Evolutionary conservation across 2,797 vertebrate species (phyloP).

Genomic region (Gobionotothen gibberifrons): DNA sequence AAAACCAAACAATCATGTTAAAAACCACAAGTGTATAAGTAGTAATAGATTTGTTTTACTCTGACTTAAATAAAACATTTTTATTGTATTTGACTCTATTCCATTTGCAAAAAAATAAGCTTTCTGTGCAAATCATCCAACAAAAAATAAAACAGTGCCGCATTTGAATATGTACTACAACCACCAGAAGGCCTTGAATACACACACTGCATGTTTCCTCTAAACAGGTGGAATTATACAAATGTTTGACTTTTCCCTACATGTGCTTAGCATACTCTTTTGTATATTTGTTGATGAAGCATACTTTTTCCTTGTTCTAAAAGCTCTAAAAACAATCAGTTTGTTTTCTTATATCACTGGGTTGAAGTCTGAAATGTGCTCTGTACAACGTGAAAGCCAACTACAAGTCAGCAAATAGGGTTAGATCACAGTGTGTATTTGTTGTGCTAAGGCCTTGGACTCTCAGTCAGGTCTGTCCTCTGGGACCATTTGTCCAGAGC

Average conservation of each 20-base stretch:
- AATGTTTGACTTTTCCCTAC: no score
- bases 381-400: neutral
- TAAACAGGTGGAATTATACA: no score
- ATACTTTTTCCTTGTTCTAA: neutral
- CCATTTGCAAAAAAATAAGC: neutral
- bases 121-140: neutral
- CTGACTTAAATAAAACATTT: neutral
- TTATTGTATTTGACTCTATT: neutral
- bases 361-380: slow-evolving; percentile 41
- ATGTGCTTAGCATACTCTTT: no score
- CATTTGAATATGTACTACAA: neutral
- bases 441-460: slow-evolving; percentile 33
- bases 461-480: slow-evolving; percentile 65
- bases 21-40: neutral
- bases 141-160: neutral
- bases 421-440: slow-evolving; percentile 24
- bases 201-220: neutral
- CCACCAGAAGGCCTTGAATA: neutral
- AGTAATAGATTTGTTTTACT: neutral
- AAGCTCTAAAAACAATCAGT: neutral
- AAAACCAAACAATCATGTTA: neutral
- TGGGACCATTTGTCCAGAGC: slow-evolving; percentile 26
- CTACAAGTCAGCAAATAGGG: slow-evolving; percentile 43
- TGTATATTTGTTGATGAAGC: slow-evolving; percentile 4
- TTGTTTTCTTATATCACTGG: slow-evolving; percentile 5